Percentiles rank a stretch among this genome's conserved stretches.
phyloP scores from a whole-genome alignment of 92 coral and sea anemone genomes.

The Phenganax subtilis region DNA sequence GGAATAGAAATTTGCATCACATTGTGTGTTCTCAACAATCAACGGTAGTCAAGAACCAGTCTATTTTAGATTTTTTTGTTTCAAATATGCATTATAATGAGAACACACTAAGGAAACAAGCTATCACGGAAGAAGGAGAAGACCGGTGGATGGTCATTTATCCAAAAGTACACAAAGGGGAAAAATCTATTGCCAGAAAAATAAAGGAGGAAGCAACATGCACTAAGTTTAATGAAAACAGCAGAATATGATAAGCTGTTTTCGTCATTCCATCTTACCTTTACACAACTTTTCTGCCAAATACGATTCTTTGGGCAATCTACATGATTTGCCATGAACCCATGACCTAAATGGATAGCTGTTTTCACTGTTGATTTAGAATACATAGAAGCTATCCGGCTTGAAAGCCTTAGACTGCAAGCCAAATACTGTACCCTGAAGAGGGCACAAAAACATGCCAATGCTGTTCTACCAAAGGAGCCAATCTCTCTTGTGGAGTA shows the following conservation, averaged over 20 bases:
- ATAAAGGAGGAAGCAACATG: slow-evolving; percentile 34
- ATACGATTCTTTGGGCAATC: background rate
- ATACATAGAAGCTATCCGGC: background rate
- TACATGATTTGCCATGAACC: too few relatives aligned
- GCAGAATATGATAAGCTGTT: too few relatives aligned
- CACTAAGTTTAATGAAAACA: background rate
- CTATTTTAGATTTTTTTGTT: background rate
- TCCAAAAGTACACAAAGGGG: slow-evolving; percentile 34
- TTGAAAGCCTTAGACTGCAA: background rate
- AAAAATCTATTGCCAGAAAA: slow-evolving; percentile 33
- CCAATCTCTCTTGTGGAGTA: background rate
- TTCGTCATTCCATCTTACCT: too few relatives aligned
- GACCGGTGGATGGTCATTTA: background rate
- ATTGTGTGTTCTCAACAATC: background rate
- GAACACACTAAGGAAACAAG: background rate
- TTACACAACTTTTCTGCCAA: background rate
- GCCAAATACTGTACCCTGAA: background rate
- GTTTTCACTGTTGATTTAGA: background rate
- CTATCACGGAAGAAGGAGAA: slow-evolving; percentile 8
- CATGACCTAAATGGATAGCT: too few relatives aligned
- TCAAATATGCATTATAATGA: background rate
- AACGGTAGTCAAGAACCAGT: background rate
- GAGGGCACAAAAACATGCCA: background rate
- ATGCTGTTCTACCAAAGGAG: background rate
- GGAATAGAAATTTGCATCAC: slow-evolving; percentile 3